Conservation (phyloP, 2,797 vertebrate genomes). For the Pseudochirops corinnae region DNA sequence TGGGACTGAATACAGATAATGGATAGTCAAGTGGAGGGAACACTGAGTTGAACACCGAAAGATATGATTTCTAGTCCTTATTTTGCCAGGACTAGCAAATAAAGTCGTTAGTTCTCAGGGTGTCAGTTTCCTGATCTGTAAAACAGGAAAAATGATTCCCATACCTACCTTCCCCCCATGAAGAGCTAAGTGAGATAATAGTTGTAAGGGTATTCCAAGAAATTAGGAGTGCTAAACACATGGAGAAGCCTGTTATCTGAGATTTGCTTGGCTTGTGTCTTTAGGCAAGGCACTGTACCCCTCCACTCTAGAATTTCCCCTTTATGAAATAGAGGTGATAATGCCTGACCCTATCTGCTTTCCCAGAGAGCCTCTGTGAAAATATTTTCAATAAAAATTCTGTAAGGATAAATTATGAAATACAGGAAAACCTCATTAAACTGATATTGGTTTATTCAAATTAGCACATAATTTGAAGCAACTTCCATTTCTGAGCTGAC, state of each 20-base stretch:
- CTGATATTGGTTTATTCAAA: neutral
- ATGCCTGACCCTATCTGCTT: neutral
- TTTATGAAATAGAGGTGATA: neutral
- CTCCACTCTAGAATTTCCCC: neutral
- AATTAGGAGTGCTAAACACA: neutral
- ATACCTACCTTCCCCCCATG: neutral
- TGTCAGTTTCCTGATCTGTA: conserved; percentile 51
- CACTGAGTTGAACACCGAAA: neutral
- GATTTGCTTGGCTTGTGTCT: neutral
- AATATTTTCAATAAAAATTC: conserved; percentile 17
- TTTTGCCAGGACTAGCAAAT: conserved; percentile 51
- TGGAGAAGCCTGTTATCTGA: neutral
- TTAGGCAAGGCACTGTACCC: neutral
- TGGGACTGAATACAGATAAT: neutral
- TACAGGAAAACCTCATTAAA: neutral
- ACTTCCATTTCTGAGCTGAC: conserved; percentile 7
- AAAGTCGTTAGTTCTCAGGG: conserved; percentile 33
- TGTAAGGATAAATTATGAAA: neutral
- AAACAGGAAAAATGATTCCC: neutral
- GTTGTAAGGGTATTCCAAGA: conserved; percentile 43
- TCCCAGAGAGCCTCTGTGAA: neutral
- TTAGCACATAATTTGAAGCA: neutral
- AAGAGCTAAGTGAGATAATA: conserved; percentile 52
- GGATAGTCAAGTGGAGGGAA: too few species aligned
- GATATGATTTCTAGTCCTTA: neutral